Evolutionary conservation across 2,888 invertebrate genomes (phyloP).

Genomic region (Polietes domitor): DNA sequence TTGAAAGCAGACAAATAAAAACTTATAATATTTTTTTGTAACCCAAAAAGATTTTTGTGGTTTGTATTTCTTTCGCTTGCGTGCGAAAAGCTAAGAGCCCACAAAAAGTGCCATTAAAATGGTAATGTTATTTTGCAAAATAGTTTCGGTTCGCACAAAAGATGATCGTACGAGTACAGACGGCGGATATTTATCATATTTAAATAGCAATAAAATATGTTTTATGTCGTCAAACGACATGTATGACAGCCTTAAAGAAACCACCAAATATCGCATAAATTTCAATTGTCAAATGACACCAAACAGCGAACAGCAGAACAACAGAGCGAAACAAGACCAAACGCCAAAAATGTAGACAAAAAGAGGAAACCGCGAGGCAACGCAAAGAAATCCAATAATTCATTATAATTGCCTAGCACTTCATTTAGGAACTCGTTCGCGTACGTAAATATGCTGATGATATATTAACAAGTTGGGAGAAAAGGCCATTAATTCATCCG

Average conservation of each 20-base stretch:
- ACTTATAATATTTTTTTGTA: no score
- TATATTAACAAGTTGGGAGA: constrained; percentile 20
- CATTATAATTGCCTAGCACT: constrained; percentile 76
- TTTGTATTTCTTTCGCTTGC: background rate
- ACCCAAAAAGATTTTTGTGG: background rate
- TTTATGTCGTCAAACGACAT: constrained; percentile 71
- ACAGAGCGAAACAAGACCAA: background rate
- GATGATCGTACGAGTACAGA: constrained; percentile 48
- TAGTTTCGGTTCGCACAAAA: background rate
- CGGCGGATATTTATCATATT: constrained; percentile 76
- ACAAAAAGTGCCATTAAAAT: background rate
- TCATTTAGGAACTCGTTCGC: constrained; percentile 42
- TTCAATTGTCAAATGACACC: constrained; percentile 57
- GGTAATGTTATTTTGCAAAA: background rate
- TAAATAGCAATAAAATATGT: constrained; percentile 77
- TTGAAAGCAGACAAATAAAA: background rate
- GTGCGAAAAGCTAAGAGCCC: background rate
- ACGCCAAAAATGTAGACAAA: background rate
- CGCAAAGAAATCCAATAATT: constrained; percentile 72
- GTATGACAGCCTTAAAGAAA: constrained; percentile 49
- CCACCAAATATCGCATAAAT: constrained; percentile 69
- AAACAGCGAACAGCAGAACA: background rate
- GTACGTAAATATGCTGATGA: constrained; percentile 10
- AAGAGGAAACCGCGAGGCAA: background rate
- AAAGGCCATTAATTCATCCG: background rate